Evolutionary conservation across 2,888 invertebrate genomes (phyloP).

Genomic region (Zelleria hepariella): DNA sequence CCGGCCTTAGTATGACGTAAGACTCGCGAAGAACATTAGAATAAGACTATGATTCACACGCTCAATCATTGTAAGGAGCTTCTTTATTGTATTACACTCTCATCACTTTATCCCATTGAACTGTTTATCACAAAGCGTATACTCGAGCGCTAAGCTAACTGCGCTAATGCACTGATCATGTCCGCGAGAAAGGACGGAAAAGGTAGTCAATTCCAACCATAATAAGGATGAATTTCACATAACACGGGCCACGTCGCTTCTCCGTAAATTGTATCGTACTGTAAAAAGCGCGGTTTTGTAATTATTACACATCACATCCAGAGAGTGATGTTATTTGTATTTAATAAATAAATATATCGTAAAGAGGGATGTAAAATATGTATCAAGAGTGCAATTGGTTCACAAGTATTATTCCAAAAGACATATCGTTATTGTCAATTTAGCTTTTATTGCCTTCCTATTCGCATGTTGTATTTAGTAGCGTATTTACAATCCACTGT

Average conservation of each 20-base stretch:
- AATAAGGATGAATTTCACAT: too few species aligned
- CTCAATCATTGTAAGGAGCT: neutral
- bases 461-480: slow-evolving; percentile 16
- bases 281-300: neutral
- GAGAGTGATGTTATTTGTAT: neutral
- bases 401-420: slow-evolving; percentile 32
- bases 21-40: neutral
- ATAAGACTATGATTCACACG: neutral
- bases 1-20: too few species aligned
- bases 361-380: neutral
- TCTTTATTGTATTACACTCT: neutral
- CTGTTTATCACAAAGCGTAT: neutral
- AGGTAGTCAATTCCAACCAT: too few species aligned
- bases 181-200: too few species aligned
- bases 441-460: slow-evolving; percentile 33
- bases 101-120: neutral
- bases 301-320: neutral
- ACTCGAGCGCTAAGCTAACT: neutral
- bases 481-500: slow-evolving; percentile 21
- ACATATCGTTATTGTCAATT: slow-evolving; percentile 49
- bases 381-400: neutral
- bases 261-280: neutral
- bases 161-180: too few species aligned
- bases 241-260: neutral
- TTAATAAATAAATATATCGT: neutral